Evolutionary conservation across 2,797 vertebrate species (phyloP).

Genomic region (Petrocephalus schoutedeni): DNA sequence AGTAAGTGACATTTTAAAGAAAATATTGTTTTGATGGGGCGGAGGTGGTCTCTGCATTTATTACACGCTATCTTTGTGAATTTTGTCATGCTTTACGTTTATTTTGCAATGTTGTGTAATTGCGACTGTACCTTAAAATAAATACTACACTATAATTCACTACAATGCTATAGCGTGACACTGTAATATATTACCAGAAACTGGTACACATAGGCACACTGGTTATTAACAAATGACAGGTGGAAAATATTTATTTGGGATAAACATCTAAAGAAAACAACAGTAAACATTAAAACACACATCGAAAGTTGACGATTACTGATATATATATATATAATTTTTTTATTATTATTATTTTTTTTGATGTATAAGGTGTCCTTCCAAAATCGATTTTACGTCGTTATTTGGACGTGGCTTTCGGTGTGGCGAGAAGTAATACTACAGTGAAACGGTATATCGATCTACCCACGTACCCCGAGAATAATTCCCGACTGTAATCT

Average conservation of each 20-base stretch:
- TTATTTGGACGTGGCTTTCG: neutral
- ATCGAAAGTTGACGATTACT: neutral
- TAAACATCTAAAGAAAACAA: neutral
- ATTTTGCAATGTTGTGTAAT: constrained; percentile 1
- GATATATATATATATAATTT: neutral
- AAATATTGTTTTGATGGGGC: constrained; percentile 15
- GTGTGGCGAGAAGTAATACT: constrained; percentile 6
- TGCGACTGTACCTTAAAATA: neutral
- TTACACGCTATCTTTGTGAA: neutral
- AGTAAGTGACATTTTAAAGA: constrained; percentile 66
- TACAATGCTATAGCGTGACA: neutral
- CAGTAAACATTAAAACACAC: neutral
- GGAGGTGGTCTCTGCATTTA: constrained; percentile 24
- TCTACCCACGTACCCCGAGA: neutral
- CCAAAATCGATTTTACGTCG: constrained; percentile 13
- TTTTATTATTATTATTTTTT: neutral
- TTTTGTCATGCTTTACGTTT: constrained; percentile 1
- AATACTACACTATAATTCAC: neutral
- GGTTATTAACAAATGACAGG: neutral
- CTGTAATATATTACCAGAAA: neutral
- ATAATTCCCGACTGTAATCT: neutral
- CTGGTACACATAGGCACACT: neutral
- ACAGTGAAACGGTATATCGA: constrained; percentile 1
- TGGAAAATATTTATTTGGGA: neutral
- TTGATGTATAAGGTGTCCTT: neutral